Base-by-base conservation (phyloP, 2,113 vertebrate genomes). In the Bufo bufo region DNA sequence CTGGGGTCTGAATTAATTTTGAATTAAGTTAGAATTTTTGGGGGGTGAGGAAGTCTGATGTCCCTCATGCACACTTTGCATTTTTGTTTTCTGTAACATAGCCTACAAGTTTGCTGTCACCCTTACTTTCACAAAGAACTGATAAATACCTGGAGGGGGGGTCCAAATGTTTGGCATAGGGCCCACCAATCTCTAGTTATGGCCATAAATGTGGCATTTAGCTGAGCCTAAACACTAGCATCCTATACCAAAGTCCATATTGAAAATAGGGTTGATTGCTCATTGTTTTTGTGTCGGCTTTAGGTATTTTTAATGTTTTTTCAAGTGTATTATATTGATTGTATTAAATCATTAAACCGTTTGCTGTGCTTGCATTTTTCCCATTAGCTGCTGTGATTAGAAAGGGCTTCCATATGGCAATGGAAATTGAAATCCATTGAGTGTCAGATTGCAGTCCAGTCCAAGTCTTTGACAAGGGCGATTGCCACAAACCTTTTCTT, bases 251-350 rank as follows among this genome's bases (percentile, higher is more conserved):
- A 43, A 71, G 4, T 23, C 33, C 2, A 43, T 71, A 33, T 4
- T 71, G 13, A 19, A 72, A 65, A 23, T 45, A 61, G 47, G 23
- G 20, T 7, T 33, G 33, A 33, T 33, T 49, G 71, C 16, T 78
- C 8, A 86, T 33, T 77, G 58, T 78, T 86, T 85, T 77, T 85
- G 56, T 77, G 50, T 87, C 63, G 47, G 85, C 33, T 79, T 81
- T 69, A 33, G 50, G 17, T 33, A 61, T 66, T 69, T 80, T 80
- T 43, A 56, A 80, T 80, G 77, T 80, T 69, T 69, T 71, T 72
- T n/a, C 77, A 80, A 71, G 77, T 78, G 17, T 87, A 80, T 87
- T 47, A 80, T 86, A 80, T 80, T 71, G 63, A 80, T 87, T 80
- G 23, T 49, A 6, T 71, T 80, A 5, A 80, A 80, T 87, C 63